Evolutionary conservation across 2,888 invertebrate genomes (phyloP).

Genomic region (Nomada lathburiana): DNA sequence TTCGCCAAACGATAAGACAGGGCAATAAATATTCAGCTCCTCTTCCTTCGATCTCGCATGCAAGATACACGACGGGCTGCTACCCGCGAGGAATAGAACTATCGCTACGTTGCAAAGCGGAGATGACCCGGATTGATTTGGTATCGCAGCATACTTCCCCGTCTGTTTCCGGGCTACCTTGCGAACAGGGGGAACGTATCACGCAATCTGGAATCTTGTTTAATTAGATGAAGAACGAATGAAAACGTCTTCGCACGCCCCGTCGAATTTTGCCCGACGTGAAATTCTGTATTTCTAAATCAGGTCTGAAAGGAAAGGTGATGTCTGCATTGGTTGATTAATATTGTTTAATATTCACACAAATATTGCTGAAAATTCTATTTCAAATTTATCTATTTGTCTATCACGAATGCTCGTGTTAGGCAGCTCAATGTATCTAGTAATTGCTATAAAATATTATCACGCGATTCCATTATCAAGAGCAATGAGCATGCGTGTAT

Average conservation of each 20-base stretch:
- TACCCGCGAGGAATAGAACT: slow-evolving; percentile 49
- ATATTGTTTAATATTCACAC: too few species aligned
- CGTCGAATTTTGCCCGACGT: too few species aligned
- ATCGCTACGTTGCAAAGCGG: slow-evolving; percentile 41
- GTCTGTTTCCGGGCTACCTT: slow-evolving; percentile 45
- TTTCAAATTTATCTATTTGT: too few species aligned
- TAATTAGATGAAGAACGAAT: slow-evolving; percentile 35
- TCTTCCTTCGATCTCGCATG: slow-evolving; percentile 67
- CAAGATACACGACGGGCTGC: slow-evolving; percentile 55
- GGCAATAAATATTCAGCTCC: slow-evolving; percentile 73
- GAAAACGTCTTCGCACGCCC: slow-evolving; percentile 4
- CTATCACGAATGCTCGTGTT: too few species aligned
- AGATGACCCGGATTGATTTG: slow-evolving; percentile 69
- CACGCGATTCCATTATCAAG: too few species aligned
- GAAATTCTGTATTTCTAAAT: too few species aligned
- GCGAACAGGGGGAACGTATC: slow-evolving; percentile 32
- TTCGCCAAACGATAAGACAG: slow-evolving; percentile 72
- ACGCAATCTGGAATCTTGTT: slow-evolving; percentile 20
- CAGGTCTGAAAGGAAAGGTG: too few species aligned
- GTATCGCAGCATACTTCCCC: slow-evolving; percentile 45
- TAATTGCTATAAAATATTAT: too few species aligned
- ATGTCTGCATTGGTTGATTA: too few species aligned
- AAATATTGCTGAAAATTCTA: too few species aligned
- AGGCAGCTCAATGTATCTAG: too few species aligned
- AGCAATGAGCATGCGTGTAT: too few species aligned